A percentile compares a stretch with the other conserved stretches of the same genome.
Conservation (phyloP, 2,797 vertebrate genomes). For the Gallirallus australis region DNA sequence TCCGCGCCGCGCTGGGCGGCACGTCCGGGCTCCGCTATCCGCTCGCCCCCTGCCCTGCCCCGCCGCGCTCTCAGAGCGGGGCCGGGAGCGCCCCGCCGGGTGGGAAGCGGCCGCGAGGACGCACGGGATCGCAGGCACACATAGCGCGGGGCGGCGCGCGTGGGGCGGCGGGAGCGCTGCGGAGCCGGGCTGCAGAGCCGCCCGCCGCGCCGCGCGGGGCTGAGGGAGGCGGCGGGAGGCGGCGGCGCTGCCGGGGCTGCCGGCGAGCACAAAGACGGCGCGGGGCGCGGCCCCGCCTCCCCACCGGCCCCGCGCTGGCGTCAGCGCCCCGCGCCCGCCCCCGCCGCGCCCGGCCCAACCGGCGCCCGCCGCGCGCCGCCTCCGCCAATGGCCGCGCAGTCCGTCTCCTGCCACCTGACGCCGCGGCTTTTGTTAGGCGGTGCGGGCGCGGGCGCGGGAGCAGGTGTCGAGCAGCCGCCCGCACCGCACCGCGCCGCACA, state of each 20-base stretch:
- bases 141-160: conserved; percentile 81
- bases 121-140: conserved; percentile 79
- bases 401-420: conserved; percentile 78
- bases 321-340: conserved; percentile 47
- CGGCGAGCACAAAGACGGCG: conserved; percentile 86
- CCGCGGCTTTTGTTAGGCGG: conserved; percentile 74
- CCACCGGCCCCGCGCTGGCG: conserved; percentile 46
- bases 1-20: not conserved
- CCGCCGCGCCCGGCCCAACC: conserved; percentile 29
- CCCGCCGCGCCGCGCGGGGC: not conserved
- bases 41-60: not conserved
- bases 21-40: not conserved
- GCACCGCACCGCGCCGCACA: not conserved
- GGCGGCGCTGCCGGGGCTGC: conserved; percentile 68
- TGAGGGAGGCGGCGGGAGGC: conserved; percentile 46
- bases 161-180: not conserved
- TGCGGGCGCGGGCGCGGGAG: conserved; percentile 62
- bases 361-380: conserved; percentile 63
- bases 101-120: conserved; percentile 80
- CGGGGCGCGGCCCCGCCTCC: not conserved
- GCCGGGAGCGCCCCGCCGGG: conserved; percentile 51
- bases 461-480: conserved; percentile 44
- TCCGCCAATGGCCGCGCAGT: conserved; percentile 83
- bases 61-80: conserved; percentile 36
- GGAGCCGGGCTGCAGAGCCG: not conserved